Percentiles rank a stretch among this genome's conserved stretches.
Conservation (phyloP, 2,888 invertebrate genomes). For the Drosophila mulleri region DNA sequence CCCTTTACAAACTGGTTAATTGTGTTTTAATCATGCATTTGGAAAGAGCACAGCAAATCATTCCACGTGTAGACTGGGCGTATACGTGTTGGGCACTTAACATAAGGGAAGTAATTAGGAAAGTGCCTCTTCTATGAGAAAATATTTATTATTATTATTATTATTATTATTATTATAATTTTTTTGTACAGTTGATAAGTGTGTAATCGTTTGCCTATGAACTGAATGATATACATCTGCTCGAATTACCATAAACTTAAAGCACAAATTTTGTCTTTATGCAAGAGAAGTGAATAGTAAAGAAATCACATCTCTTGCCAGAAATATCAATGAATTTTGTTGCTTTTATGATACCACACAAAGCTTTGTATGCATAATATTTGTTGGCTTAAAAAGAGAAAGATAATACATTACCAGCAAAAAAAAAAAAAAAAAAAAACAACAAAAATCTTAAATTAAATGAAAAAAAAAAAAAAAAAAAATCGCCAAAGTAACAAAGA, state of each 20-base stretch:
- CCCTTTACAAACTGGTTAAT: neutral
- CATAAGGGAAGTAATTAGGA: neutral
- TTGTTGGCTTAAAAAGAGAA: neutral
- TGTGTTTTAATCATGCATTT: neutral
- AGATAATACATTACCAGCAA: neutral
- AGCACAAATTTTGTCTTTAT: too few relatives aligned
- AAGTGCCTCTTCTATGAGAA: neutral
- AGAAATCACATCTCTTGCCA: neutral
- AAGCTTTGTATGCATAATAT: neutral
- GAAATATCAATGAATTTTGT: neutral
- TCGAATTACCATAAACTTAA: too few relatives aligned
- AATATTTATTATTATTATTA: too few relatives aligned
- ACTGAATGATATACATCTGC: too few relatives aligned
- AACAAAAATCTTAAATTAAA: neutral
- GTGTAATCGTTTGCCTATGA: too few relatives aligned
- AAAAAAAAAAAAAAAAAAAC: neutral
- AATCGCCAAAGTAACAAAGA: neutral
- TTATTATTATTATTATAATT: too few relatives aligned
- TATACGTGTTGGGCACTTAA: neutral
- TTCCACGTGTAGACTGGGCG: neutral
- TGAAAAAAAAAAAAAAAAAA: neutral
- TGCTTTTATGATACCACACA: neutral
- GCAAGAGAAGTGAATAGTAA: too few relatives aligned
- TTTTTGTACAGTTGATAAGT: too few relatives aligned
- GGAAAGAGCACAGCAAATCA: neutral